Conservation (phyloP, 35 echinoderm and acorn worm species). For the Apostichopus parvimensis region DNA sequence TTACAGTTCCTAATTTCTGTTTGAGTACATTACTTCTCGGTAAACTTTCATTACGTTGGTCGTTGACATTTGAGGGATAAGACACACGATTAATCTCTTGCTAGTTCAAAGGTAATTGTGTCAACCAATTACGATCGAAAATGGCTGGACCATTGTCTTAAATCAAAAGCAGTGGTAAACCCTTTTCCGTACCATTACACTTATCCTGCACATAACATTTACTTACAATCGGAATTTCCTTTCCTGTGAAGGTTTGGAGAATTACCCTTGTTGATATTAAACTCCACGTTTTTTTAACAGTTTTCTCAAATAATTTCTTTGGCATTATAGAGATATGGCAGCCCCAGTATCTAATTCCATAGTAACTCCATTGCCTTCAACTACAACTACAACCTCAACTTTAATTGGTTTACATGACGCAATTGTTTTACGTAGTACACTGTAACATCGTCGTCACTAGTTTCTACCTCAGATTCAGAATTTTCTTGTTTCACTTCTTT, state of each 20-base stretch:
- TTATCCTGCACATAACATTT: constrained; percentile 21
- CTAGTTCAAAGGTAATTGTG: not conserved
- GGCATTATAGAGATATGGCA: constrained; percentile 14
- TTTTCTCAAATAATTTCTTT: not conserved
- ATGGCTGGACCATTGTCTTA: constrained; percentile 16
- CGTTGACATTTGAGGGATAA: not conserved
- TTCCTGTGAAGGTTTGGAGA: constrained; percentile 28
- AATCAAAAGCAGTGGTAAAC: not conserved
- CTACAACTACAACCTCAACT: constrained; percentile 35
- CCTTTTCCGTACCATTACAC: constrained; percentile 26
- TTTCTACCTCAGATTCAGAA: constrained; percentile 30
- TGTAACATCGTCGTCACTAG: constrained; percentile 48
- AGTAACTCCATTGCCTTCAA: not conserved
- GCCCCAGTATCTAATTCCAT: constrained; percentile 32
- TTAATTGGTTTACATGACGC: constrained; percentile 49
- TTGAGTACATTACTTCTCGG: not conserved
- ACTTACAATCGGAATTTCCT: constrained; percentile 18
- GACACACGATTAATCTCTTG: constrained; percentile 12
- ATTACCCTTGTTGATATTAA: constrained; percentile 11
- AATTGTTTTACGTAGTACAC: constrained; percentile 39
- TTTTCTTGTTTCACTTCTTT: constrained; percentile 5
- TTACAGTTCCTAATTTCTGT: constrained; percentile 1
- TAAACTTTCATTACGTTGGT: not conserved
- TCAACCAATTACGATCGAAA: constrained; percentile 15
- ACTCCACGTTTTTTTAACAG: constrained; percentile 1